Percentiles rank a stretch among this genome's conserved stretches.
Conservation (phyloP, 2,797 vertebrate species). For the Paramormyrops hopkinsi region DNA sequence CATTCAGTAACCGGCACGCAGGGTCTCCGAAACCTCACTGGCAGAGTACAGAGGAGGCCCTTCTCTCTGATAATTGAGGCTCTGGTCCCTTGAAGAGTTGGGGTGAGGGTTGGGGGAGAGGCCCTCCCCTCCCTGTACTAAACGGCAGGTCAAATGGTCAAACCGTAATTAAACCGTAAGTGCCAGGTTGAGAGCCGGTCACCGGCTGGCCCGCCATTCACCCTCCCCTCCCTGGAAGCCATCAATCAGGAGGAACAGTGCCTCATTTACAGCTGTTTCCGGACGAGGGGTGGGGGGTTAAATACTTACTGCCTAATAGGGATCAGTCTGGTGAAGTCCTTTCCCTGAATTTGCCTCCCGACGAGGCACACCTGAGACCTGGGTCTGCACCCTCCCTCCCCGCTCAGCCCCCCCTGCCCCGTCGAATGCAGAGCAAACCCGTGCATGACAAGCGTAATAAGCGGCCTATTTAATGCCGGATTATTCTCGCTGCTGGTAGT, state of each 20-base stretch:
- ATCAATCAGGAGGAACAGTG: constrained; percentile 45
- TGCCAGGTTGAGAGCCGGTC: constrained; percentile 41
- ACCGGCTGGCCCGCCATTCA: constrained; percentile 63
- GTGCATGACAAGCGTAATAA: neutral
- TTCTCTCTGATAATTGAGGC: constrained; percentile 52
- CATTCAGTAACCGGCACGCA: neutral
- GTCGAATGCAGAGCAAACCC: neutral
- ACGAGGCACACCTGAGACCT: constrained; percentile 60
- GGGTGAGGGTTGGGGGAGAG: constrained; percentile 37
- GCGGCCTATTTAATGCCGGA: neutral
- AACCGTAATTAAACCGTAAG: constrained; percentile 54
- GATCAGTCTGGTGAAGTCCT: constrained; percentile 55
- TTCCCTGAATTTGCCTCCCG: constrained; percentile 57
- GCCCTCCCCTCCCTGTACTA: constrained; percentile 34
- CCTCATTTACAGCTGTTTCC: constrained; percentile 59
- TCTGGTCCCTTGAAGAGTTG: constrained; percentile 39
- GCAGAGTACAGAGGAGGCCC: constrained; percentile 49
- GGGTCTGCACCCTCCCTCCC: neutral
- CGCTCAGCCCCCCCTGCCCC: too few relatives aligned
- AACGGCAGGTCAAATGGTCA: constrained; percentile 60
- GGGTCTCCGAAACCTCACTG: constrained; percentile 45
- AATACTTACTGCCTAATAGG: constrained; percentile 58
- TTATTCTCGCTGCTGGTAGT: neutral
- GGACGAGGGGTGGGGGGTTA: constrained; percentile 24
- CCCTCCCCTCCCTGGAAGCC: constrained; percentile 54